These are phyloP conservation scores for Thamnaconus septentrionalis DNA, from an alignment of 2,113 vertebrate genomes.

Conservation along the genomic window DNA sequence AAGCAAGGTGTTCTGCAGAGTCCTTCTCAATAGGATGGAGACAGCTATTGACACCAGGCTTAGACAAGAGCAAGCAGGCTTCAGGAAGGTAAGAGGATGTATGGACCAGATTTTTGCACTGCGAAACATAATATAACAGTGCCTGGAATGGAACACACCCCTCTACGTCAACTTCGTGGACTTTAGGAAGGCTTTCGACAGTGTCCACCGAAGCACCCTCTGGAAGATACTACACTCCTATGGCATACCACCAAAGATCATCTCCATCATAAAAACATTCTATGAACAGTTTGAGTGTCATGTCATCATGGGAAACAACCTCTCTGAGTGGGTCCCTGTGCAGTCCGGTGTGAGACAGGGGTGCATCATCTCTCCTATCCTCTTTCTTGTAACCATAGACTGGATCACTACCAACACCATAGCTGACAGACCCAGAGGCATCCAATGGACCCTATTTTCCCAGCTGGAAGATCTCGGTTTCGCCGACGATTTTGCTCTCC, in stretches of 20 bases:
- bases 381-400: background rate
- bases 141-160: background rate
- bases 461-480: background rate
- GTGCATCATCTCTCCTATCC: background rate
- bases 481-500: background rate
- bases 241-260: too few species aligned
- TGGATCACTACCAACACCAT: background rate
- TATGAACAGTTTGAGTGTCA: too few species aligned
- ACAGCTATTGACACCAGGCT: background rate
- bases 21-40: too few species aligned
- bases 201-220: background rate
- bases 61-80: background rate
- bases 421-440: too few species aligned
- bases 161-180: background rate
- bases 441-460: background rate
- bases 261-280: too few species aligned
- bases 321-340: too few species aligned
- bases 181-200: background rate
- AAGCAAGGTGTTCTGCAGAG: too few species aligned
- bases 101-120: background rate
- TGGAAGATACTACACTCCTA: background rate
- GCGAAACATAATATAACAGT: background rate
- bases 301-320: too few species aligned
- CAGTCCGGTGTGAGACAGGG: too few species aligned
- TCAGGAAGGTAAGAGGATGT: conserved; percentile 2